phyloP scores from a whole-genome alignment of 2,113 vertebrate genomes.

The Aegypius monachus region DNA sequence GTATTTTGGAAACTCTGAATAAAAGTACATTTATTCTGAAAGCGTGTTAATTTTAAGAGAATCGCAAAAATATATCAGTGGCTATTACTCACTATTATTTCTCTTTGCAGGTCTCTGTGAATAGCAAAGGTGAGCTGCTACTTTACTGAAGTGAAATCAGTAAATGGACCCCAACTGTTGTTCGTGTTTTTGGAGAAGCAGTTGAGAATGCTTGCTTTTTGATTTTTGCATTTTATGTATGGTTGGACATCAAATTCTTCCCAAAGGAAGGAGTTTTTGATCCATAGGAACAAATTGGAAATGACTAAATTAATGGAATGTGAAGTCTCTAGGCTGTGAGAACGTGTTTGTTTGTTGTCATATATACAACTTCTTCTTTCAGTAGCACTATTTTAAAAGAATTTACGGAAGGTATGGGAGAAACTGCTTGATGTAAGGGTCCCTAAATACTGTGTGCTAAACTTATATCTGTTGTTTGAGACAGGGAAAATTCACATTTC shows the following conservation, averaged over 20 bases:
- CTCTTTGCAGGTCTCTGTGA: constrained; percentile 89
- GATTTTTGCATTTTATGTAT: not conserved
- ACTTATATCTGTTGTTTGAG: not conserved
- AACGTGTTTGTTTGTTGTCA: not conserved
- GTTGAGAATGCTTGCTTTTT: not conserved
- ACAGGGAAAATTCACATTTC: not conserved
- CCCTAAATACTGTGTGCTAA: not conserved
- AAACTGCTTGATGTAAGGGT: not conserved
- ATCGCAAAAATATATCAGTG: accelerated
- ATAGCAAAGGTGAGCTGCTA: constrained; percentile 88
- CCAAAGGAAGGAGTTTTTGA: not conserved
- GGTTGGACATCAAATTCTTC: not conserved
- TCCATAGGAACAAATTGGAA: not conserved
- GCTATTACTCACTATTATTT: constrained; percentile 1
- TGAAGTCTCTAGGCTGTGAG: not conserved
- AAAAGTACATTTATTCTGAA: not conserved
- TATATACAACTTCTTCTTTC: not conserved
- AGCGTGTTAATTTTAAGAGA: not conserved
- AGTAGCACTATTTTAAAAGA: not conserved
- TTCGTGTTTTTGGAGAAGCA: not conserved
- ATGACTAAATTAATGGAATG: not conserved
- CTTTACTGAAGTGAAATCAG: not conserved
- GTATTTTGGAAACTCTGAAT: not conserved
- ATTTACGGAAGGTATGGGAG: not conserved
- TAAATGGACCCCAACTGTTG: not conserved